A percentile compares a stretch with the other conserved stretches of the same genome.
These are phyloP conservation scores for Cryptosula pallasiana DNA, from an alignment of 2,888 invertebrate genomes.

Conservation along the genomic window DNA sequence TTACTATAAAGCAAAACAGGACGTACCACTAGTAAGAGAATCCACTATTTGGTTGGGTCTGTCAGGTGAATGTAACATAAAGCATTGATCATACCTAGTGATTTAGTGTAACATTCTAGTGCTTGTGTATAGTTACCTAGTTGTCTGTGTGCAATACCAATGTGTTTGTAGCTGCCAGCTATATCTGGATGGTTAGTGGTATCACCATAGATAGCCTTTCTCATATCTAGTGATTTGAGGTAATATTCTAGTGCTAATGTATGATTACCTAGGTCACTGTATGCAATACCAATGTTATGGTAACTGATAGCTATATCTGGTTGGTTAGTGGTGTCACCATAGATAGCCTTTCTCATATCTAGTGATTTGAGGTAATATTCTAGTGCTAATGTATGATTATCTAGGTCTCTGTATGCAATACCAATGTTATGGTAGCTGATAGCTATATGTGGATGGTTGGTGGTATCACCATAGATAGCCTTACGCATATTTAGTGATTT, in stretches of 20 bases:
- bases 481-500: background rate
- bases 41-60: too few relatives aligned
- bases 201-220: background rate
- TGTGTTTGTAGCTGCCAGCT: background rate
- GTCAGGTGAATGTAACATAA: too few relatives aligned
- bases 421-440: background rate
- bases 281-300: background rate
- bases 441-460: background rate
- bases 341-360: background rate
- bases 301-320: background rate
- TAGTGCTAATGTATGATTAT: background rate
- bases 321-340: background rate
- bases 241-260: background rate
- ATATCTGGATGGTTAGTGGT: background rate
- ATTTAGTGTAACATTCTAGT: background rate
- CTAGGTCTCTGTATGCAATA: background rate
- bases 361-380: background rate
- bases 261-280: background rate
- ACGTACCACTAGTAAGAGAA: too few relatives aligned
- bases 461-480: background rate
- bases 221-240: background rate
- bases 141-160: background rate
- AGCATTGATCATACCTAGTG: background rate
- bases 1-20: too few relatives aligned
- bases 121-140: background rate